Conservation (phyloP, 2,797 vertebrate genomes). For the Serranus cabrilla region DNA sequence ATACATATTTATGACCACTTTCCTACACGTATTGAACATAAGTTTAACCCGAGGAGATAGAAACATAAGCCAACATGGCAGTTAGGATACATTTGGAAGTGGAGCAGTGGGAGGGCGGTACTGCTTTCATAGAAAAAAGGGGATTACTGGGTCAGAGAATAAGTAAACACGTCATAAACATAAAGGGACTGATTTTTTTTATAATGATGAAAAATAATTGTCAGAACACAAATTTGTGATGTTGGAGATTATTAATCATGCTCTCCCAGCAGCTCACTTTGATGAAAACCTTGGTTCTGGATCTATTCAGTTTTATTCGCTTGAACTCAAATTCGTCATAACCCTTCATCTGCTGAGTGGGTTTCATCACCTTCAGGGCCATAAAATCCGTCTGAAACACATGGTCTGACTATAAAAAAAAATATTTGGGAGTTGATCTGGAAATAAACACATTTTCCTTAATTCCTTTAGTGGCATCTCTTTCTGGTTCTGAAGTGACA, state of each 20-base stretch:
- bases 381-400: conserved; percentile 35
- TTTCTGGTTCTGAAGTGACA: conserved; percentile 25
- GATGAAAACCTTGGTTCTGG: not conserved
- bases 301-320: conserved; percentile 12
- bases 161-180: conserved; percentile 17
- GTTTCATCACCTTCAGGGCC: conserved; percentile 17
- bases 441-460: conserved; percentile 35
- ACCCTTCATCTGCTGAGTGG: conserved; percentile 17
- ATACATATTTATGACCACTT: conserved; percentile 65
- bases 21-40: conserved; percentile 56
- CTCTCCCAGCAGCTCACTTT: not conserved
- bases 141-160: conserved; percentile 36
- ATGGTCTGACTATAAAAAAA: not conserved
- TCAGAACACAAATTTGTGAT: not conserved
- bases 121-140: conserved; percentile 20
- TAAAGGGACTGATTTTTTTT: not conserved
- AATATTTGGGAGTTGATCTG: conserved; percentile 14
- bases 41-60: conserved; percentile 51
- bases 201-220: not conserved
- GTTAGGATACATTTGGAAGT: conserved; percentile 40
- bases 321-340: not conserved
- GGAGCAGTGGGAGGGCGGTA: conserved; percentile 40
- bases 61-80: conserved; percentile 43
- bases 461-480: conserved; percentile 31
- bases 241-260: not conserved